Conservation (phyloP, 2,888 invertebrate species). For the Alitta virens region DNA sequence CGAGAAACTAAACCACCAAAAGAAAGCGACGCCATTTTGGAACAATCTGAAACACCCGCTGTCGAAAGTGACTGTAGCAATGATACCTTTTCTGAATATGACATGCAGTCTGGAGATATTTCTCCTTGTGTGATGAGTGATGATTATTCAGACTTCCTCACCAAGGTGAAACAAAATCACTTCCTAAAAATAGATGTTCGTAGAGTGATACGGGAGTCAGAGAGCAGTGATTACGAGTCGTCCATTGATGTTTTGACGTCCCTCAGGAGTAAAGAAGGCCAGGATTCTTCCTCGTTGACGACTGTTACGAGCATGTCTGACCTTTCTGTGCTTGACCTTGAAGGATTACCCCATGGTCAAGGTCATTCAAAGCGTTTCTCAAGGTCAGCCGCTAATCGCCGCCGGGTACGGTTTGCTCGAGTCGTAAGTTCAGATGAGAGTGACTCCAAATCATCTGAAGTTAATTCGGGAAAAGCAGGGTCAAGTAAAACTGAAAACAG, state of each 20-base stretch:
- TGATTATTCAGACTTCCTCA: slow-evolving; percentile 15
- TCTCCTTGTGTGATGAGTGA: not conserved
- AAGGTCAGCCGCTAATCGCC: not conserved
- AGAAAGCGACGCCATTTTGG: too few species aligned
- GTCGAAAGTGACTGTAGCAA: slow-evolving; percentile 15
- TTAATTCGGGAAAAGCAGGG: not conserved
- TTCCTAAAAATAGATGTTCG: slow-evolving; percentile 12
- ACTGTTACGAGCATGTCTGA: slow-evolving; percentile 17
- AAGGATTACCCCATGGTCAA: not conserved
- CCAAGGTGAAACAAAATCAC: slow-evolving; percentile 14
- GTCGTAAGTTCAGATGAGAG: not conserved
- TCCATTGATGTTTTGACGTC: not conserved
- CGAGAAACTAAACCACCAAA: too few species aligned
- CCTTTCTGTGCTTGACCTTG: slow-evolving; percentile 5
- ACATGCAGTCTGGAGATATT: not conserved
- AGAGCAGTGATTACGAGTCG: slow-evolving; percentile 19
- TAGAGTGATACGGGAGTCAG: slow-evolving; percentile 15
- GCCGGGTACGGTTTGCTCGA: too few species aligned
- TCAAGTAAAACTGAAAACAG: not conserved
- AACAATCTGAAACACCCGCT: too few species aligned
- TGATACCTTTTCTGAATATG: slow-evolving; percentile 18
- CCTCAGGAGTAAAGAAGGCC: not conserved
- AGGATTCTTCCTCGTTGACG: slow-evolving; percentile 11
- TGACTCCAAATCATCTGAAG: not conserved
- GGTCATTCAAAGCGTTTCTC: not conserved